Percentiles rank a stretch among this genome's conserved stretches.
Conservation (phyloP, 2,888 invertebrate genomes). For the Venusia cambrica region DNA sequence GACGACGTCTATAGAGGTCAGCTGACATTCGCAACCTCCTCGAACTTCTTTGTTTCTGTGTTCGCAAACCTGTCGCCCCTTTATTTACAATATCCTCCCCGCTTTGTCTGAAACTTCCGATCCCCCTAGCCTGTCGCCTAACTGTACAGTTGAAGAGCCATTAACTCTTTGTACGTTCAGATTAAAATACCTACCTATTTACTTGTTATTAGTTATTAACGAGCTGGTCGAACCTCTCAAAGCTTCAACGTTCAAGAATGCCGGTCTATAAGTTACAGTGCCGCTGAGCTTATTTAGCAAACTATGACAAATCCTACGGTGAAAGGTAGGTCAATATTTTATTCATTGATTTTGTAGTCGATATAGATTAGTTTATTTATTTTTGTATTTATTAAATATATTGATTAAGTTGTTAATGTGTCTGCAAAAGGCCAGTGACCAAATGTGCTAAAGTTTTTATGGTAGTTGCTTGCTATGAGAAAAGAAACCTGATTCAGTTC, state of each 20-base stretch:
- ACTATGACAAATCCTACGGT: slow-evolving; percentile 36
- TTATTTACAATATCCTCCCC: slow-evolving; percentile 27
- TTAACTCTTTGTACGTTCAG: slow-evolving; percentile 28
- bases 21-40: slow-evolving; percentile 55
- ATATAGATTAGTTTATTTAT: slow-evolving; percentile 6
- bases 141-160: slow-evolving; percentile 24
- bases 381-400: not conserved
- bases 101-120: slow-evolving; percentile 11
- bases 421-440: slow-evolving; percentile 14
- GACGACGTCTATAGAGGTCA: slow-evolving; percentile 85
- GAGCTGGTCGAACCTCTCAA: slow-evolving; percentile 29
- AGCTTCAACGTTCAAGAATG: slow-evolving; percentile 31
- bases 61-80: slow-evolving; percentile 35
- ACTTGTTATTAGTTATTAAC: slow-evolving; percentile 34
- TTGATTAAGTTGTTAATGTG: slow-evolving; percentile 1
- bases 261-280: slow-evolving; percentile 32
- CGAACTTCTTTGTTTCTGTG: slow-evolving; percentile 50
- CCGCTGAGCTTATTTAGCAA: slow-evolving; percentile 31
- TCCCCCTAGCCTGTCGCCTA: slow-evolving; percentile 1
- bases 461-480: slow-evolving; percentile 11
- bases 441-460: slow-evolving; percentile 20
- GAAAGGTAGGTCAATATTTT: slow-evolving; percentile 34
- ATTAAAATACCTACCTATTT: slow-evolving; percentile 31
- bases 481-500: slow-evolving; percentile 16
- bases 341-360: slow-evolving; percentile 23